A percentile compares a stretch with the other conserved stretches of the same genome.
These are phyloP conservation scores for Thymallus thymallus DNA, from an alignment of 2,113 vertebrate species.

Conservation along the genomic window DNA sequence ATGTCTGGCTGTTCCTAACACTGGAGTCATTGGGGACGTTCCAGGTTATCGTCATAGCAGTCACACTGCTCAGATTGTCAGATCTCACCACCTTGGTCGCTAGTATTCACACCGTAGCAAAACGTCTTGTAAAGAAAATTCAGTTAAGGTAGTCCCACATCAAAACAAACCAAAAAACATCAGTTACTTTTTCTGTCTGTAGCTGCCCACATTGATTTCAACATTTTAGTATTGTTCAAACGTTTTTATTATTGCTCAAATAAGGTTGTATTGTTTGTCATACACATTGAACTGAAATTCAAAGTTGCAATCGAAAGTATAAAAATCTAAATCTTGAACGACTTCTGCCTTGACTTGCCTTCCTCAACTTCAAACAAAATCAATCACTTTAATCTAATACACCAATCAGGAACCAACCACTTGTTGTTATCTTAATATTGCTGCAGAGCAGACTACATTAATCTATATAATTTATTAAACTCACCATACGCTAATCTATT, in stretches of 20 bases:
- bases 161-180: not conserved
- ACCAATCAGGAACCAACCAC: conserved; percentile 19
- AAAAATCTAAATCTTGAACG: not conserved
- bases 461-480: no score
- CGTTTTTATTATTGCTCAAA: conserved; percentile 49
- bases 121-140: no score
- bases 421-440: conserved; percentile 12
- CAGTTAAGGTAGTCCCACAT: no score
- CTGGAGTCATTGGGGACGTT: no score
- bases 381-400: conserved; percentile 2
- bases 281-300: conserved; percentile 11
- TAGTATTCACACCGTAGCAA: no score
- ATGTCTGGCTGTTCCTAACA: no score
- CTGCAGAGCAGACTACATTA: not conserved
- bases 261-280: conserved; percentile 23
- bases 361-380: not conserved
- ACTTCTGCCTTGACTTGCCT: conserved; percentile 3
- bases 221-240: conserved; percentile 1
- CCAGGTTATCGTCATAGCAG: no score
- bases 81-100: no score
- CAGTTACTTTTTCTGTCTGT: conserved; percentile 18
- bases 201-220: conserved; percentile 5
- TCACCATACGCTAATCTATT: no score
- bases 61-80: no score
- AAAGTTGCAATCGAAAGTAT: conserved; percentile 8